These are phyloP conservation scores for Tachysurus fulvidraco DNA, from an alignment of 2,113 vertebrate species.

Conservation along the genomic window DNA sequence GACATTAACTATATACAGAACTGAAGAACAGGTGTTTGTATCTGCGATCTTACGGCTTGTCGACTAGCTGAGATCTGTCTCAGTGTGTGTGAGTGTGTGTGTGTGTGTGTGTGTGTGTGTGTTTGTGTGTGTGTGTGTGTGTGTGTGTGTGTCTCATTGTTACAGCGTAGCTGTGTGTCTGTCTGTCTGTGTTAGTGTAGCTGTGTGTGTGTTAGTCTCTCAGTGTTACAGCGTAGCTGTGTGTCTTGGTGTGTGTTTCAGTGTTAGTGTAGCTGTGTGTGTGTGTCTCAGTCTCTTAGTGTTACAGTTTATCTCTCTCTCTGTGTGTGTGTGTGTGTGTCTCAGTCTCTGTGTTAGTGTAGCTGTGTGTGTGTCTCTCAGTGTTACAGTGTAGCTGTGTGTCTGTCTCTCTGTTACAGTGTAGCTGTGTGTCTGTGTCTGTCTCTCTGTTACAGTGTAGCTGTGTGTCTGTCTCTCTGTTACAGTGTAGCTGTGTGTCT, in stretches of 20 bases:
- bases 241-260: no score
- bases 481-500: no score
- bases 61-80: background rate
- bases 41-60: background rate
- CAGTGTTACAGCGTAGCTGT: background rate
- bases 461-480: background rate
- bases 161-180: no score
- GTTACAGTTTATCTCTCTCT: no score
- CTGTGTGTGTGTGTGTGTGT: no score
- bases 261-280: no score
- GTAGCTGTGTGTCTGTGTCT: background rate
- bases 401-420: background rate
- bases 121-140: background rate
- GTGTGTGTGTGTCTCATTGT: background rate
- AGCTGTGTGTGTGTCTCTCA: no score
- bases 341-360: no score
- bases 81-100: background rate
- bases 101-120: background rate
- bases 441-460: no score
- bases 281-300: no score
- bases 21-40: background rate
- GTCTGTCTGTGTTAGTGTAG: background rate
- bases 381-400: no score
- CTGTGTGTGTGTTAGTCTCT: background rate
- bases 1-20: background rate